Evolutionary conservation across 2,113 vertebrate genomes (phyloP), one percentile per base, ranked within the genome.

Genomic region (Gopherus flavomarginatus): DNA sequence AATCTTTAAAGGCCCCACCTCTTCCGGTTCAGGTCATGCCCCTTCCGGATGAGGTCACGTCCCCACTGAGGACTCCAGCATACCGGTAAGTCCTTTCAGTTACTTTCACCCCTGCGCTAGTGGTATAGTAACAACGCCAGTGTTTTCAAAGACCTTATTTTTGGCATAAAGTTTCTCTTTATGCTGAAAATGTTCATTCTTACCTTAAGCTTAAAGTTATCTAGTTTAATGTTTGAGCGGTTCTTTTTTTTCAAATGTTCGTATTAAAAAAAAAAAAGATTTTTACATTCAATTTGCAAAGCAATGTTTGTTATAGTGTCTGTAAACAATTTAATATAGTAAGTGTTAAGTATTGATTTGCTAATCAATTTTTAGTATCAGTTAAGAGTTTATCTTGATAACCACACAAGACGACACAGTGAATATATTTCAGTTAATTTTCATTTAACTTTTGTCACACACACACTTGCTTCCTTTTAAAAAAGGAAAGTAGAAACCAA

Each of bases 121-220:
- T 10, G 21, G 80, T 42, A 31, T 21, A 85, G 22, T 4, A 0
- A 0, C 95, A 35, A 31, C 22, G 38, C 56, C 50, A 89, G 11
- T 44, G 27, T 65, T 31, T 0, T 1, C 38, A 19, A 95, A 78
- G 4, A 19, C 29, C 31, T 87, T 86, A 6, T 26, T 42, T 44
- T 44, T 69, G 59, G 35, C 62, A n/a, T 19, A n/a, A 69, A n/a
- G 35, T 69, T 69, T 17, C 35, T 17, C 8, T n/a, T 69, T n/a
- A 69, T 69, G 31, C 17, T 17, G 16, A 69, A 69, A 69, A 69
- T n/a, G 62, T 69, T 69, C 16, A 69, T n/a, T 69, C 35, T 69
- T n/a, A 69, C 35, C 35, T 69, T n/a, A 69, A n/a, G 16, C 35
- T 16, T n/a, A 69, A 69, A 69, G 31, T 65, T 65, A 65, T 35